These are phyloP conservation scores for Desmodus rotundus DNA, from an alignment of 2,113 vertebrate genomes.

Conservation along the genomic window DNA sequence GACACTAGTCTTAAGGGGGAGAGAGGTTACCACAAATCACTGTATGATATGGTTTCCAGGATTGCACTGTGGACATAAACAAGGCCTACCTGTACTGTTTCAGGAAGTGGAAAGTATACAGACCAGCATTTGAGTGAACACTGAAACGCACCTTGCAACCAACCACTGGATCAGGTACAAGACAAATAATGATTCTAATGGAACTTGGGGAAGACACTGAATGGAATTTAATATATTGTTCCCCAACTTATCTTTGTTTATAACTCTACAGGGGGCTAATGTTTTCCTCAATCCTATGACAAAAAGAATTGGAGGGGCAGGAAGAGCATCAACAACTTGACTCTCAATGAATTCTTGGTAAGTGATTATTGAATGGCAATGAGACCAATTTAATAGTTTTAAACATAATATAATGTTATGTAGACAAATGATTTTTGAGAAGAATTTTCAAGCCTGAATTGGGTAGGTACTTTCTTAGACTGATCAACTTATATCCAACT, in stretches of 20 bases:
- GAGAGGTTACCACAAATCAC: neutral
- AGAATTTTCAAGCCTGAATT: neutral
- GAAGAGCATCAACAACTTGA: neutral
- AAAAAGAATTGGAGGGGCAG: neutral
- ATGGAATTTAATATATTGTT: neutral
- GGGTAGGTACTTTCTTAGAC: neutral
- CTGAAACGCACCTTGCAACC: neutral
- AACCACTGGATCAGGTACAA: neutral
- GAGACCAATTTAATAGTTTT: neutral
- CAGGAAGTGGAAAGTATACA: neutral
- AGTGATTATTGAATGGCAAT: neutral
- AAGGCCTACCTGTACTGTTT: neutral
- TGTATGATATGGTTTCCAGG: neutral
- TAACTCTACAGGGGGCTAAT: neutral
- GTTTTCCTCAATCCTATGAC: neutral
- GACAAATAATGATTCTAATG: neutral
- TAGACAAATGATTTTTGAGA: conserved; percentile 5
- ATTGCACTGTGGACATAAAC: neutral
- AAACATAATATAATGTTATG: neutral
- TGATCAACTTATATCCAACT: neutral
- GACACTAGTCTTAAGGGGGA: neutral
- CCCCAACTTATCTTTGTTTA: neutral
- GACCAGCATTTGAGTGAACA: neutral
- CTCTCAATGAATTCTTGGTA: conserved; percentile 5
- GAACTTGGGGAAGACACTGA: neutral